Percentiles rank a stretch among this genome's conserved stretches.
Conservation (phyloP, 2,113 vertebrate genomes). For the Nymphicus hollandicus region DNA sequence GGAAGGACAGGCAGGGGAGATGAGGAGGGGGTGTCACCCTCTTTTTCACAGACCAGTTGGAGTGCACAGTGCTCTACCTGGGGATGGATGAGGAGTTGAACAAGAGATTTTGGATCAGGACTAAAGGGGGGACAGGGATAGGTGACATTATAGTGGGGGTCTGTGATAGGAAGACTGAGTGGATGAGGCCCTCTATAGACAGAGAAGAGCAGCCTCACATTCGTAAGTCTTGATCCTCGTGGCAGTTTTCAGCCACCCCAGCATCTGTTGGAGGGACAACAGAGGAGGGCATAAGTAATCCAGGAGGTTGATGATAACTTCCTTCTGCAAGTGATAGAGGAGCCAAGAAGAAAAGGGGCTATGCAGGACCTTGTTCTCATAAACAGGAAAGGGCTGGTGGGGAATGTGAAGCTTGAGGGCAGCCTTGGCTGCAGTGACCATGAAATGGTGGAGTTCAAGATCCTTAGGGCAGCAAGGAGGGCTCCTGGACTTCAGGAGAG, state of each 20-base stretch:
- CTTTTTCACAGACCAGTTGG: not conserved
- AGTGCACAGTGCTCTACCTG: not conserved
- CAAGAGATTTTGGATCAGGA: not conserved
- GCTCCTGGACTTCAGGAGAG: not conserved
- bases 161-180: not conserved
- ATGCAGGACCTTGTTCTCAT: not conserved
- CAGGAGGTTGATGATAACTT: not conserved
- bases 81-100: not conserved
- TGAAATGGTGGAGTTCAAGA: not conserved
- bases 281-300: not conserved
- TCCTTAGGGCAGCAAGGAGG: not conserved
- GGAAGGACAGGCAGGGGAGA: not conserved
- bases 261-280: not conserved
- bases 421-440: not conserved
- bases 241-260: not conserved
- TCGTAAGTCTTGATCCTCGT: not conserved
- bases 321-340: not conserved
- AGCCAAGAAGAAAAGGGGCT: not conserved
- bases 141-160: not conserved
- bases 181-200: not conserved
- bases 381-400: not conserved
- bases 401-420: not conserved
- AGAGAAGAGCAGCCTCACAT: not conserved
- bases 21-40: not conserved
- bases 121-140: not conserved